Base-by-base conservation (phyloP, 1,140 invertebrate species). In the Drosophila pseudoananassae region DNA sequence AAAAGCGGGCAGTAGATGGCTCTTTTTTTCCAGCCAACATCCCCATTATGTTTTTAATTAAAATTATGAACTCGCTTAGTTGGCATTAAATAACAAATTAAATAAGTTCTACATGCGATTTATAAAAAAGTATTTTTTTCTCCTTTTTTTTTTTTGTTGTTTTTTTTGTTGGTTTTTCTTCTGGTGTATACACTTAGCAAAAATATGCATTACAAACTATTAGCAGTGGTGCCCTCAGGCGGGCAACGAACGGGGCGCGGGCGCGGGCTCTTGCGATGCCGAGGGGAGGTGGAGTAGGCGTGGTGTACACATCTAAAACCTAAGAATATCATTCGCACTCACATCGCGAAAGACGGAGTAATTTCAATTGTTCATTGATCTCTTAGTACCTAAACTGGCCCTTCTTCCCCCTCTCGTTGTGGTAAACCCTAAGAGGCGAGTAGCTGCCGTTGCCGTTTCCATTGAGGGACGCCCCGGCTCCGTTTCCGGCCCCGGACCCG, bases 311-410 rank as follows among this genome's bases (percentile, higher is more conserved):
- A 76, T 71, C 74, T 54, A 85, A 85, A 77, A 63, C 56, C 68
- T 76, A 77, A 85, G 65, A 74, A 69, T 50, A 74, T 73, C 57
- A 63, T 61, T 61, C 69, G 52, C 58, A 63, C 64, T 69, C 65
- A 25, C 33, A 55, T 55, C 36, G 20, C 38, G 7, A 56, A 38
- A 33, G 66, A 46, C 23, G 53, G 46, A 49, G 40, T 25, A 17
- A 9, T 49, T 40, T 17, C 43, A 50, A 54, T 45, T 9, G 40
- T 38, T 25, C 49, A 43, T 14, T 27, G 23, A 10, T 58, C 23
- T 45, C 43, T 95, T 92, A 96, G 91, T 96, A 96, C 90, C 95
- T 94, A 92, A 96, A 96, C 89, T 96, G 95, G 65, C 95, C 95
- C 92, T 96, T 96, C 88, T 94, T 94, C 54, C 94, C 95, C 87